Evolutionary conservation across 2,888 invertebrate genomes (phyloP).

Genomic region (Drosophila tanythrix): DNA sequence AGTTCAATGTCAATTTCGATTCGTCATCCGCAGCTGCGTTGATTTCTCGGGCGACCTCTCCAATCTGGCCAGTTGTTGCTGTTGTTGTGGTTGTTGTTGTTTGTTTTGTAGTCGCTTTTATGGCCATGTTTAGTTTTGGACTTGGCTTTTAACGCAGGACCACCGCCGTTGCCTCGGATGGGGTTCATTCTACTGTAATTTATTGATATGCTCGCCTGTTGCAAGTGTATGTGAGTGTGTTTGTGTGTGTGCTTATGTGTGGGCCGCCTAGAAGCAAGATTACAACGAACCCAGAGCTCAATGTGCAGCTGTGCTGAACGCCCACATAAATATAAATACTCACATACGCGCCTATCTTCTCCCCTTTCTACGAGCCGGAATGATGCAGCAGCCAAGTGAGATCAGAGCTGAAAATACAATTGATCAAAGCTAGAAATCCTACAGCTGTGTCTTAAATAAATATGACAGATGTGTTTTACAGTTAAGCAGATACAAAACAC

Average conservation of each 20-base stretch:
- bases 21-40: slow-evolving; percentile 84
- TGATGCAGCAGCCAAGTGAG: slow-evolving; percentile 34
- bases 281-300: slow-evolving; percentile 43
- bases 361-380: slow-evolving; percentile 16
- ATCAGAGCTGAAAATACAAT: slow-evolving; percentile 29
- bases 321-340: slow-evolving; percentile 37
- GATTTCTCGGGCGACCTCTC: slow-evolving; percentile 77
- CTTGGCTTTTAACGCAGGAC: slow-evolving; percentile 79
- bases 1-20: slow-evolving; percentile 84
- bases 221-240: slow-evolving; percentile 2
- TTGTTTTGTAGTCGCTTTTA: slow-evolving; percentile 70
- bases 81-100: slow-evolving; percentile 43
- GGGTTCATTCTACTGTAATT: slow-evolving; percentile 78
- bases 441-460: slow-evolving; percentile 22
- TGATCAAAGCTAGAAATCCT: slow-evolving; percentile 1
- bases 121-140: slow-evolving; percentile 79
- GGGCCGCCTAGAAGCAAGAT: slow-evolving; percentile 61
- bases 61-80: slow-evolving; percentile 33
- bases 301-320: slow-evolving; percentile 52
- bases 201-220: slow-evolving; percentile 63
- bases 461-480: slow-evolving; percentile 19
- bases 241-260: slow-evolving; percentile 37
- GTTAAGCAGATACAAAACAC: slow-evolving; percentile 16
- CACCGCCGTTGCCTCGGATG: slow-evolving; percentile 60
- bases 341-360: slow-evolving; percentile 38